phyloP scores from a whole-genome alignment of 2,888 invertebrate genomes.

The Notocelia uddmanniana region DNA sequence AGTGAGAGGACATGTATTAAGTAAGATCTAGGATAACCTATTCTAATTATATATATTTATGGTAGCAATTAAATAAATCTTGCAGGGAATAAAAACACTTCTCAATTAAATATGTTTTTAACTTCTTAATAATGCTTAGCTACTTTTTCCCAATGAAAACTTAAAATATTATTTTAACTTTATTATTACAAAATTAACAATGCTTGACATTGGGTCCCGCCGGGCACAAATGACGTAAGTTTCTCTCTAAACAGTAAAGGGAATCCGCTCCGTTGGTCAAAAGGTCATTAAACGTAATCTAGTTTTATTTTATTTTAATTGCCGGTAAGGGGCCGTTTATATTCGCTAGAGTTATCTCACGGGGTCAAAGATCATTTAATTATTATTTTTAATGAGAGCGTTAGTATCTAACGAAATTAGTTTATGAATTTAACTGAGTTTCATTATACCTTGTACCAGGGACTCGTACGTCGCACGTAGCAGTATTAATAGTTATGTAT shows the following conservation, averaged over 20 bases:
- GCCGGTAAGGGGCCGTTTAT: slow-evolving; percentile 30
- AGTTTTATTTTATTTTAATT: slow-evolving; percentile 36
- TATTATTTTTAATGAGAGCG: slow-evolving; percentile 29
- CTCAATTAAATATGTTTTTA: no score
- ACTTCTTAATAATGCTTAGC: no score
- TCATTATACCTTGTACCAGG: neutral
- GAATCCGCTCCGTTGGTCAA: neutral
- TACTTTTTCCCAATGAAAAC: neutral
- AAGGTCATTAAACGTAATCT: slow-evolving; percentile 24
- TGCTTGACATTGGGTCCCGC: neutral
- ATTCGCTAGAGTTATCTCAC: slow-evolving; percentile 28
- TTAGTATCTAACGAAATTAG: neutral
- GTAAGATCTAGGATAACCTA: no score
- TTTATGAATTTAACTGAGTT: neutral
- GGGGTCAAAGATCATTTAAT: slow-evolving; percentile 38
- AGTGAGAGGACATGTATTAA: no score
- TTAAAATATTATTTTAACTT: neutral
- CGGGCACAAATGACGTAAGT: neutral
- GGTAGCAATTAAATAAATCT: no score
- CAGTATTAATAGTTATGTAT: no score
- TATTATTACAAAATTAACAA: slow-evolving; percentile 13
- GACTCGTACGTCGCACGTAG: neutral
- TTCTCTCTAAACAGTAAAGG: no score
- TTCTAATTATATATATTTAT: no score
- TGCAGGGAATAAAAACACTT: no score